Evolutionary conservation across 2,888 invertebrate genomes (phyloP), one percentile per base, ranked within the genome.

Genomic region (Melitaea athalia): DNA sequence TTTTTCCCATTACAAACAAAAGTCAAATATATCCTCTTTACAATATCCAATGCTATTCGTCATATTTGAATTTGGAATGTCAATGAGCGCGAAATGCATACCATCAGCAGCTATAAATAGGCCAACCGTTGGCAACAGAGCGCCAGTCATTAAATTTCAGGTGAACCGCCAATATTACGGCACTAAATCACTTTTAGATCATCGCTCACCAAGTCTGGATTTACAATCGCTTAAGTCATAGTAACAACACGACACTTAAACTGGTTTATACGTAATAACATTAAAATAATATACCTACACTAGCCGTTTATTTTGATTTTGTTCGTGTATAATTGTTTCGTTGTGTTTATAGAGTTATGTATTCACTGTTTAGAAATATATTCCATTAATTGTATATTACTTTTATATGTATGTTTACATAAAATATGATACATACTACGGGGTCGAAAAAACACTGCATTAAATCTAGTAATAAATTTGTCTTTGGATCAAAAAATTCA

Each of bases 61-160:
- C 67, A 71, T 64, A 70, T 77, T 75, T 72, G 73, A 76, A 76
- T 74, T 74, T 74, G 71, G 76, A 73, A 77, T 74, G 72, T 73
- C 73, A 77, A 73, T 74, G 68, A 57, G 67, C 71, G 64, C 70
- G 73, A 69, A 72, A 66, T 69, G 75, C 71, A 68, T 73, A 70
- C 66, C 68, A 71, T 64, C 72, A 70, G 65, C 67, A 59, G 60
- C 72, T 76, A 74, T 75, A 74, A 75, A 74, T 74, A 76, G 64
- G 33, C 59, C 60, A 65, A 73, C 66, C 71, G 68, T 73, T 76
- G 76, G 74, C 75, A 75, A 74, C 72, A 68, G 73, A 72, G 71
- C 64, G 72, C 67, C 69, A 70, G 68, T 74, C 75, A 69, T 76
- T 73, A 76, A 76, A 61, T 63, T 71, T 74, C 76, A 76, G 76